Base-by-base conservation (phyloP, 2,888 invertebrate genomes). In the Acanthosepion pharaonis region DNA sequence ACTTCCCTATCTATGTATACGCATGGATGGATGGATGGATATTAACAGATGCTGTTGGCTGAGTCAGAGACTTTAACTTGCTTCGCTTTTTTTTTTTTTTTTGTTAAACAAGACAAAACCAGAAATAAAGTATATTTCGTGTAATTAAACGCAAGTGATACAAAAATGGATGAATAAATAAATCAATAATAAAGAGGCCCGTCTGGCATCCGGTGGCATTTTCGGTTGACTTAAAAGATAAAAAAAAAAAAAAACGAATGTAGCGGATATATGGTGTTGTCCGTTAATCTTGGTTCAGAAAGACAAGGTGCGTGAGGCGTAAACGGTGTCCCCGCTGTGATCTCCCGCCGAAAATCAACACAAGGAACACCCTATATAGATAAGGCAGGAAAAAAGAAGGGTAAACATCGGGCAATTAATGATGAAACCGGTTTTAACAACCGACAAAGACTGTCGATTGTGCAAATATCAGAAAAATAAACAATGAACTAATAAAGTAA, bases 201-300 rank as follows among this genome's bases (percentile, higher is more conserved):
- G 78, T 78, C 78, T 78, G 78, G 78, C 78, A n/a, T 78, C n/a
- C 78, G 78, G 78, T 78, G 78, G n/a, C n/a, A 78, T 78, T 28
- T n/a, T 78, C 78, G 78, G 78, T 78, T n/a, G 28, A 78, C 28
- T 78, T n/a, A n/a, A 78, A 78, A 78, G 78, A 78, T 78, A n/a
- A 78, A 78, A 78, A 78, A 33, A 78, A 78, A 33, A 33, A 42
- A 42, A 42, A 42, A 42, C 42, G 11, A 78, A 8, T 4, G 11
- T 9, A 8, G 78, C 78, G n/a, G 78, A 59, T 59, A 59, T 59
- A 23, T 59, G 59, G 59, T 23, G 23, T 59, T 59, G 59, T 59
- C 59, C 78, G 78, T n/a, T n/a, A n/a, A 78, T 28, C 78, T n/a
- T n/a, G n/a, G 78, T 8, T 78, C 78, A 78, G n/a, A 78, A 78